Evolutionary conservation across 1,140 invertebrate species (phyloP).

Genomic region (Charaxes varanes): DNA sequence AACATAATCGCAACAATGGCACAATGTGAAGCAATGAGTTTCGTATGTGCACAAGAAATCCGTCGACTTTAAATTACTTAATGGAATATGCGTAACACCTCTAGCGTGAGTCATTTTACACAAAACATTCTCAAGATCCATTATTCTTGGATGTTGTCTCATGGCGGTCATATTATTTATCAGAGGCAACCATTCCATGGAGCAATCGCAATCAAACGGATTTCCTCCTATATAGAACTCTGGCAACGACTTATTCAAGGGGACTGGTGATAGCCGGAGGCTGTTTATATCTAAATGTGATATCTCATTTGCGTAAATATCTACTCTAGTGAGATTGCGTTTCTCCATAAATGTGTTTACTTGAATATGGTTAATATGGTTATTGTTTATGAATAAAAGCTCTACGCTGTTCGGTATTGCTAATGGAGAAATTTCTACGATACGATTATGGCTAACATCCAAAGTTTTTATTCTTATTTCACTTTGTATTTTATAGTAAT

Average conservation of each 20-base stretch:
- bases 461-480: slow-evolving; percentile 87
- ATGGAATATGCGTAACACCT: slow-evolving; percentile 79
- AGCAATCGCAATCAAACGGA: slow-evolving; percentile 92
- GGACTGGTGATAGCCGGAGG: slow-evolving; percentile 82
- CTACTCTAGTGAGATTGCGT: slow-evolving; percentile 86
- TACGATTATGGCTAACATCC: slow-evolving; percentile 90
- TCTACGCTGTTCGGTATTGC: slow-evolving; percentile 91
- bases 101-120: slow-evolving; percentile 87
- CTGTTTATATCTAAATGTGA: slow-evolving; percentile 87
- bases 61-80: slow-evolving; percentile 79
- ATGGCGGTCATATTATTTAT: slow-evolving; percentile 89
- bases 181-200: slow-evolving; percentile 92
- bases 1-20: slow-evolving; percentile 95
- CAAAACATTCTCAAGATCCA: slow-evolving; percentile 90
- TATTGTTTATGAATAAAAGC: slow-evolving; percentile 91
- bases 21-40: slow-evolving; percentile 93
- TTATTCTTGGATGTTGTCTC: slow-evolving; percentile 87
- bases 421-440: slow-evolving; percentile 85
- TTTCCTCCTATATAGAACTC: slow-evolving; percentile 93
- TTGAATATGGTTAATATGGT: slow-evolving; percentile 86
- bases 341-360: slow-evolving; percentile 91
- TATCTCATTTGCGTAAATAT: slow-evolving; percentile 92
- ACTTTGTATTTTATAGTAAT: slow-evolving; percentile 88
- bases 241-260: slow-evolving; percentile 81
- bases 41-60: slow-evolving; percentile 94